Conservation (phyloP, 2,888 invertebrate genomes). For the Perithous albicinctus region DNA sequence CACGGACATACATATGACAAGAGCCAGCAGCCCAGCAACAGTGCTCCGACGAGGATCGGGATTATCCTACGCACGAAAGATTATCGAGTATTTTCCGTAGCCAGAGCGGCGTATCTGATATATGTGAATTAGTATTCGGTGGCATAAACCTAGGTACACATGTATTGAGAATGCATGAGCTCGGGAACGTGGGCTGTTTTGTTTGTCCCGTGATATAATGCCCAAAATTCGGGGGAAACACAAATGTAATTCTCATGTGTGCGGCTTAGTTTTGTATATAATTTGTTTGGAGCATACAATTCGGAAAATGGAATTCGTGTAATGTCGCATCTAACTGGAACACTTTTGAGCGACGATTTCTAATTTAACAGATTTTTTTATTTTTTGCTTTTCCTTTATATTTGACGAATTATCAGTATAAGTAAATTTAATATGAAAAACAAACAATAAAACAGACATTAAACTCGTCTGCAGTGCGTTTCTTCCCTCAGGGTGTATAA, state of each 20-base stretch:
- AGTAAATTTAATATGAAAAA: background rate
- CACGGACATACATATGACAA: slow-evolving; percentile 16
- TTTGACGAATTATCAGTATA: background rate
- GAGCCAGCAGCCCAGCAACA: slow-evolving; percentile 47
- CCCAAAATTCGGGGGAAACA: background rate
- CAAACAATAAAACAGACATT: background rate
- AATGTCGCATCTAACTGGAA: background rate
- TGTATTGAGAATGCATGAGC: slow-evolving; percentile 11
- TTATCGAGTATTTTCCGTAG: slow-evolving; percentile 67
- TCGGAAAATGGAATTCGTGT: background rate
- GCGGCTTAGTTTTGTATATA: background rate
- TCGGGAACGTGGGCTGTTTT: background rate
- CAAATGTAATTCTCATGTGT: background rate
- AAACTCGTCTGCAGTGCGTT: background rate
- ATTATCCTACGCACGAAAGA: slow-evolving; percentile 74
- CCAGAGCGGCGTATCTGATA: slow-evolving; percentile 8
- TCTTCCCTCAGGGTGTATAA: background rate
- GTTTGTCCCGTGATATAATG: slow-evolving; percentile 18
- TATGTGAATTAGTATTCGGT: background rate
- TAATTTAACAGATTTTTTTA: background rate
- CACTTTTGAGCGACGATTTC: background rate
- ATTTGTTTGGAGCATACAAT: background rate
- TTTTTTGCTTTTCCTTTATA: background rate
- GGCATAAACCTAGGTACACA: background rate
- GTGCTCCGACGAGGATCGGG: slow-evolving; percentile 70